Evolutionary conservation across 2,888 invertebrate genomes (phyloP).

Genomic region (Spisula solida): DNA sequence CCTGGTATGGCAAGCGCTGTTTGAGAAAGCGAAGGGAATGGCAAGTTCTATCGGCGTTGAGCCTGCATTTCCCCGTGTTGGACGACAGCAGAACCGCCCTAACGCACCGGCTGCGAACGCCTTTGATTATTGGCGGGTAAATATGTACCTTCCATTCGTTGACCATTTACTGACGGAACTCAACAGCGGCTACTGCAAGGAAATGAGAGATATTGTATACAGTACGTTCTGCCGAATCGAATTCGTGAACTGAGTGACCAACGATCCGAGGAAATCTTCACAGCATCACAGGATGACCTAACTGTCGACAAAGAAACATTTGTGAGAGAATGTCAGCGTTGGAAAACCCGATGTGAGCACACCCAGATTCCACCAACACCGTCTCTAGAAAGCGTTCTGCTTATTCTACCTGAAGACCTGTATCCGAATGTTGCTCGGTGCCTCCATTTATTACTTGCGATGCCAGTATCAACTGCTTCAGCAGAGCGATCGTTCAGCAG

Average conservation of each 20-base stretch:
- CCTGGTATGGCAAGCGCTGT: constrained; percentile 27
- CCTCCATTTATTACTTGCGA: too few relatives aligned
- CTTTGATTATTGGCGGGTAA: neutral
- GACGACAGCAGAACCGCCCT: neutral
- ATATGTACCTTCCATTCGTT: constrained; percentile 2
- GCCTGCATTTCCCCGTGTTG: neutral
- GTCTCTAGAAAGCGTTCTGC: too few relatives aligned
- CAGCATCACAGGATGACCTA: too few relatives aligned
- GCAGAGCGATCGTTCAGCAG: too few relatives aligned
- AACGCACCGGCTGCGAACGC: neutral
- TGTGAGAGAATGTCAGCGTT: too few relatives aligned
- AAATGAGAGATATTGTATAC: neutral
- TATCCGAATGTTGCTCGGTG: too few relatives aligned
- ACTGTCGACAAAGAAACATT: too few relatives aligned
- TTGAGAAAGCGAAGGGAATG: neutral
- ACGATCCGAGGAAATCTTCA: neutral
- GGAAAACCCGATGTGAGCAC: too few relatives aligned
- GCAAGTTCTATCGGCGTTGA: neutral
- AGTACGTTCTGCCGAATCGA: neutral
- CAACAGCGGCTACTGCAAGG: neutral
- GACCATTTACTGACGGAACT: neutral
- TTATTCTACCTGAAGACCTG: too few relatives aligned
- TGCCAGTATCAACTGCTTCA: too few relatives aligned
- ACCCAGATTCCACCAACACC: too few relatives aligned
- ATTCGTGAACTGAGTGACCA: too few relatives aligned